A percentile compares a stretch with the other conserved stretches of the same genome.
Conservation (phyloP, 1,140 invertebrate genomes). For the Himalopsyche phryganea region DNA sequence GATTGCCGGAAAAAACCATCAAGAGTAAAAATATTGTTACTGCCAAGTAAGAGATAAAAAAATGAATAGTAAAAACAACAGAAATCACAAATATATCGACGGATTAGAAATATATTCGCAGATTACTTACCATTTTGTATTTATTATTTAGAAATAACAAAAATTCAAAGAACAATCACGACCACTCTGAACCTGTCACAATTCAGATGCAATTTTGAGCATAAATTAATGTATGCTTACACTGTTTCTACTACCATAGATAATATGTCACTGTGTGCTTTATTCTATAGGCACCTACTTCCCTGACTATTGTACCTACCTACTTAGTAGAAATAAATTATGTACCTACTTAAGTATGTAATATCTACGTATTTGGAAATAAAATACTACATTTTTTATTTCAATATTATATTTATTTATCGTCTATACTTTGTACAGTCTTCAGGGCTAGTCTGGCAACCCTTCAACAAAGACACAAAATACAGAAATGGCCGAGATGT, state of each 20-base stretch:
- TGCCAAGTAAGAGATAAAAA: background rate
- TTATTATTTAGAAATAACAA: background rate
- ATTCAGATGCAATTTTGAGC: background rate
- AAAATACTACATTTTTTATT: too few species aligned
- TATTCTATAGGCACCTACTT: too few species aligned
- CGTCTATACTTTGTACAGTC: too few species aligned
- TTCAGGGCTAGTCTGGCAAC: too few species aligned
- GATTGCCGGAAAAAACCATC: background rate
- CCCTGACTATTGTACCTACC: too few species aligned
- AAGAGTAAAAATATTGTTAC: background rate
- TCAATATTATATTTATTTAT: too few species aligned
- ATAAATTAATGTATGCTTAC: too few species aligned
- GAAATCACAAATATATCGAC: background rate
- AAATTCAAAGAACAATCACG: background rate
- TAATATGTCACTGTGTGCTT: too few species aligned
- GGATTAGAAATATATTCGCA: background rate
- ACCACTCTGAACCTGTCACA: constrained; percentile 1
- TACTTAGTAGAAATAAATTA: too few species aligned
- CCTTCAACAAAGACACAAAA: constrained; percentile 10
- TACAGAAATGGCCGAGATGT: constrained; percentile 15
- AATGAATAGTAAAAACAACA: background rate
- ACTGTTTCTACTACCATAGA: too few species aligned
- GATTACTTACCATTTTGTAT: constrained; percentile 11
- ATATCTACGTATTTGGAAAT: too few species aligned
- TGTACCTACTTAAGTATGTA: too few species aligned